These are phyloP conservation scores for Perdita meconis DNA, from an alignment of 2,888 invertebrate genomes.

Conservation along the genomic window DNA sequence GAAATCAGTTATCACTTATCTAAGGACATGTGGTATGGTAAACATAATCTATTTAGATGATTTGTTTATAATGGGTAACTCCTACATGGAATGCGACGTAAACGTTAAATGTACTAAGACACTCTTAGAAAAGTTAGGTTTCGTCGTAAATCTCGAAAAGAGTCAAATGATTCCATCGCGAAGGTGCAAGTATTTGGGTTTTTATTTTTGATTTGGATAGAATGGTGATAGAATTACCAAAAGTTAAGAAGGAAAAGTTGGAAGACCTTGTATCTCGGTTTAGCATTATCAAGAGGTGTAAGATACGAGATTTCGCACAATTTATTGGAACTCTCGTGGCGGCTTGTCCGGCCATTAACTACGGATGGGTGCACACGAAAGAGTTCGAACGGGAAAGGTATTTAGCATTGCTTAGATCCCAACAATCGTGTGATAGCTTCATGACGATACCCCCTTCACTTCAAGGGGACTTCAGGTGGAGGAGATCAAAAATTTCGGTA, in stretches of 20 bases:
- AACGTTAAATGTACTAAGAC: neutral
- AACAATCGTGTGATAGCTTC: conserved; percentile 8
- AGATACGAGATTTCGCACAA: conserved; percentile 13
- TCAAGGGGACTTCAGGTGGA: neutral
- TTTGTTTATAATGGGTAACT: conserved; percentile 15
- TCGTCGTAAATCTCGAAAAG: conserved; percentile 11
- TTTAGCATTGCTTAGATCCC: conserved; percentile 4
- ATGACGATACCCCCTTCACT: neutral
- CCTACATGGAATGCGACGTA: conserved; percentile 8
- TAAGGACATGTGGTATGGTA: neutral
- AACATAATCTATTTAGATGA: conserved; percentile 28
- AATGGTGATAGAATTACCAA: neutral
- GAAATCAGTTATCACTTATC: conserved; percentile 11
- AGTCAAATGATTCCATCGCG: neutral
- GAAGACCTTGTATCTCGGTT: neutral
- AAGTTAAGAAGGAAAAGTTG: neutral
- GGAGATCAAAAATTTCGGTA: neutral
- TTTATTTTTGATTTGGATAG: neutral
- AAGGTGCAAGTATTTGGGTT: conserved; percentile 22
- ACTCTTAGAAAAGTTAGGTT: conserved; percentile 10
- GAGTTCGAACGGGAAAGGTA: conserved; percentile 13
- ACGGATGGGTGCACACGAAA: conserved; percentile 8
- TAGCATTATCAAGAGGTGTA: neutral
- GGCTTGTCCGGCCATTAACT: neutral
- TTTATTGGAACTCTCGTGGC: conserved; percentile 1